Evolutionary conservation across 1,140 invertebrate genomes (phyloP).

Genomic region (Drosophila oshimai): DNA sequence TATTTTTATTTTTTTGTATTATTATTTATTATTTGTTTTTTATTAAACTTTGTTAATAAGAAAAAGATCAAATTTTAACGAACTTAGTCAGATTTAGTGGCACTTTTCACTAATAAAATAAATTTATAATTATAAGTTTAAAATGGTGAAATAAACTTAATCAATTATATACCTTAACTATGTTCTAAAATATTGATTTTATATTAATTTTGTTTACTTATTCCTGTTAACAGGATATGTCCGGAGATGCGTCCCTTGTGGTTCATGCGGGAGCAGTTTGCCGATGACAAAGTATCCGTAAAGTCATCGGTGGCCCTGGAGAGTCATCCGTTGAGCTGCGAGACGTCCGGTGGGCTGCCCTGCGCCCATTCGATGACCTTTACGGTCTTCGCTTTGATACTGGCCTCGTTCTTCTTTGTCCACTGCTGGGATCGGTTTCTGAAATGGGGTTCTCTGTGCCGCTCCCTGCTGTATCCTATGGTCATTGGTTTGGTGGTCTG

Average conservation of each 20-base stretch:
- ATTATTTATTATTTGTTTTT: too few species aligned
- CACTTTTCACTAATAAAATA: too few species aligned
- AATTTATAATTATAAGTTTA: too few species aligned
- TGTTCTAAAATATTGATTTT: too few species aligned
- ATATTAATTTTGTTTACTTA: too few species aligned
- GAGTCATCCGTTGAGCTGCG: conserved; percentile 57
- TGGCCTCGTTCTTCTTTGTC: conserved; percentile 18
- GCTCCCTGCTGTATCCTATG: neutral
- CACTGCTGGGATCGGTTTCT: conserved; percentile 8
- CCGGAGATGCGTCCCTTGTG: conserved; percentile 66
- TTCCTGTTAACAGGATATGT: conserved; percentile 61
- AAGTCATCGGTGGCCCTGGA: conserved; percentile 37
- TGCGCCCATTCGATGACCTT: conserved; percentile 60
- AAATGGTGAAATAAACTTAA: too few species aligned
- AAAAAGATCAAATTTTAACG: neutral
- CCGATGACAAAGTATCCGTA: neutral
- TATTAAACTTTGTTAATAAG: too few species aligned
- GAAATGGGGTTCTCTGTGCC: neutral
- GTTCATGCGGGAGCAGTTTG: conserved; percentile 62
- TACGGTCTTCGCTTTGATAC: conserved; percentile 39
- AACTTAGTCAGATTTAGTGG: too few species aligned
- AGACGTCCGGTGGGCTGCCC: conserved; percentile 65
- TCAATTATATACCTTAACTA: too few species aligned
- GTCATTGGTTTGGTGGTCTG: neutral
- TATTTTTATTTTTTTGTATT: too few species aligned